Evolutionary conservation across 2,888 invertebrate genomes (phyloP).

Genomic region (Drosophila helvetica): DNA sequence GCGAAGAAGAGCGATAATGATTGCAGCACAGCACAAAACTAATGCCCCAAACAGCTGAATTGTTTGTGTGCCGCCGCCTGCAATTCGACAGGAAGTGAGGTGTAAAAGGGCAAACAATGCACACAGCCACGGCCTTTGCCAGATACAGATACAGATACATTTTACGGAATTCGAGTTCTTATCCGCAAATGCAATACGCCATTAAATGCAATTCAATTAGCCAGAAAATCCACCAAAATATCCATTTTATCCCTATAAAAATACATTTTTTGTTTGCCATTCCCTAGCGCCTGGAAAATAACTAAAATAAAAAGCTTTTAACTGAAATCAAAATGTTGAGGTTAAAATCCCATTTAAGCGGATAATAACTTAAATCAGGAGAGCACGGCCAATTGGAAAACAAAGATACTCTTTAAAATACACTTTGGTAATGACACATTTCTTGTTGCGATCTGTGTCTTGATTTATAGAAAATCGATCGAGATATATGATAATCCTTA

Average conservation of each 20-base stretch:
- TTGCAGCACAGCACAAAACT: constrained; percentile 47
- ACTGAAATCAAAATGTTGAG: background rate
- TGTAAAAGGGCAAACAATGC: constrained; percentile 13
- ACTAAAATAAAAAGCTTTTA: background rate
- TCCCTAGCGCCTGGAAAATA: background rate
- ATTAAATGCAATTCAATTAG: constrained; percentile 9
- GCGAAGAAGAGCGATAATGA: constrained; percentile 56
- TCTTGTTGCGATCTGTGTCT: too few relatives aligned
- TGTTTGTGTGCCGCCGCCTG: constrained; percentile 16
- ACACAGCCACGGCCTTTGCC: background rate
- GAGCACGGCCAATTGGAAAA: too few relatives aligned
- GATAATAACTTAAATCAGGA: too few relatives aligned
- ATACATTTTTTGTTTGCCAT: background rate
- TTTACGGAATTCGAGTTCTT: background rate
- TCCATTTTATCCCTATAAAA: background rate
- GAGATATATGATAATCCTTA: too few relatives aligned
- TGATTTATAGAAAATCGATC: too few relatives aligned
- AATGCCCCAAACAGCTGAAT: constrained; percentile 35
- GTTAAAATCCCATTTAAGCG: background rate
- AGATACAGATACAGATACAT: constrained; percentile 4
- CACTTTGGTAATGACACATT: too few relatives aligned
- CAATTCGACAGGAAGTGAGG: constrained; percentile 35
- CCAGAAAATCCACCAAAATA: background rate
- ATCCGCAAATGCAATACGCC: constrained; percentile 1
- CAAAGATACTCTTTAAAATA: too few relatives aligned